Evolutionary conservation across 2,113 vertebrate genomes (phyloP).

Genomic region (Brevimyrus niger): DNA sequence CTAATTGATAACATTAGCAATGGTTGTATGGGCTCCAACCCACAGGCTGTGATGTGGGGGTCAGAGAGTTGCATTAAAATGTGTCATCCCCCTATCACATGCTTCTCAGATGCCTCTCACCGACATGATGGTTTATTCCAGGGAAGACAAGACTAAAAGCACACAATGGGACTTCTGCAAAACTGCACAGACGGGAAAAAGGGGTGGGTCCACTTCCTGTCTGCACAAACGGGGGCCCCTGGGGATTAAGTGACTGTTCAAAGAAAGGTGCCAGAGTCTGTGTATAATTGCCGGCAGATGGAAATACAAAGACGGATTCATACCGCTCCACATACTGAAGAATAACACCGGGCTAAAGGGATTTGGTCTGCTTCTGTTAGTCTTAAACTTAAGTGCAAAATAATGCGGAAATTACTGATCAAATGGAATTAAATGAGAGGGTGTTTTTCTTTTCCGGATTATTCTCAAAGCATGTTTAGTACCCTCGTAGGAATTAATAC

Average conservation of each 20-base stretch:
- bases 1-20: neutral
- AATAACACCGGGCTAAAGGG: neutral
- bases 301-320: neutral
- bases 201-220: neutral
- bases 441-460: neutral
- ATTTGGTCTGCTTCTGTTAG: neutral
- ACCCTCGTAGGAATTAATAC: neutral
- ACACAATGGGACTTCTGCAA: neutral
- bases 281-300: neutral
- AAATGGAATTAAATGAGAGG: neutral
- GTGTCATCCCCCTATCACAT: neutral
- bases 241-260: neutral
- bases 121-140: neutral
- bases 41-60: neutral
- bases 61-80: neutral
- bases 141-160: neutral
- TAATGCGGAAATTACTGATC: neutral
- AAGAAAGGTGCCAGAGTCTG: neutral
- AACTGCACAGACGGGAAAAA: neutral
- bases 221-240: neutral
- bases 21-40: too few relatives aligned
- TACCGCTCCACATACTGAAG: neutral
- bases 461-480: neutral
- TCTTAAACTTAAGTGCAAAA: neutral
- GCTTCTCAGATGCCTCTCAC: slow-evolving; percentile 9